These are phyloP conservation scores for Saccopteryx bilineata DNA, from an alignment of 2,113 vertebrate genomes.

Conservation along the genomic window DNA sequence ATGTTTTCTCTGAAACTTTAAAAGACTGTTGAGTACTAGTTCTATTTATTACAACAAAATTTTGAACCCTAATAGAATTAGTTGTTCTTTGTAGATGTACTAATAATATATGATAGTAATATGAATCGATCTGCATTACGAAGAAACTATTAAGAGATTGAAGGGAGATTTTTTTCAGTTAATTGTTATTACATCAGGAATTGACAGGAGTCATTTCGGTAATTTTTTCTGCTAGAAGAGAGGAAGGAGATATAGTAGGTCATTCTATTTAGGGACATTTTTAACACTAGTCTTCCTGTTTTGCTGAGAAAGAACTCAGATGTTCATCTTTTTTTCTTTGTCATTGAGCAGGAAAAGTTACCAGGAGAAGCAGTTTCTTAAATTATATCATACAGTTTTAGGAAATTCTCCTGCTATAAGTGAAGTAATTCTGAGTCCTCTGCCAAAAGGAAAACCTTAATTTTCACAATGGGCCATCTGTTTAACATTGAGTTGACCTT, in stretches of 20 bases:
- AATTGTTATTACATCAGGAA: conserved; percentile 9
- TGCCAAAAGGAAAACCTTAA: conserved; percentile 45
- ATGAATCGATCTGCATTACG: neutral
- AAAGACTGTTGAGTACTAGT: neutral
- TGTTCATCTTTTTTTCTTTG: conserved; percentile 68
- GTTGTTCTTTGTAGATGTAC: conserved; percentile 19
- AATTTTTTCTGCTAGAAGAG: conserved; percentile 55
- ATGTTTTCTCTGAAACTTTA: neutral
- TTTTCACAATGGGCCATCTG: conserved; percentile 70
- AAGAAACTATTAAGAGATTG: neutral
- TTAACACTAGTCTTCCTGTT: conserved; percentile 65
- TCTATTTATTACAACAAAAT: neutral
- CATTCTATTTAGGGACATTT: conserved; percentile 66
- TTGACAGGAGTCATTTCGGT: conserved; percentile 27
- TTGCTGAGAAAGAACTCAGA: conserved; percentile 45
- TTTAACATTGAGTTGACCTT: conserved; percentile 62
- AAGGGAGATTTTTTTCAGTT: neutral
- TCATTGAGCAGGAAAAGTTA: conserved; percentile 62
- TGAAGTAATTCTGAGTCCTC: neutral
- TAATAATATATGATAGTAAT: neutral
- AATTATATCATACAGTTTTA: conserved; percentile 71
- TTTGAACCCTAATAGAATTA: neutral
- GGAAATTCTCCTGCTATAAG: conserved; percentile 59
- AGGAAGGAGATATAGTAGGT: conserved; percentile 61
- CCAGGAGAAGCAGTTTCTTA: conserved; percentile 48